Evolutionary conservation across 2,888 invertebrate genomes (phyloP).

Genomic region (Perizoma affinitatum): DNA sequence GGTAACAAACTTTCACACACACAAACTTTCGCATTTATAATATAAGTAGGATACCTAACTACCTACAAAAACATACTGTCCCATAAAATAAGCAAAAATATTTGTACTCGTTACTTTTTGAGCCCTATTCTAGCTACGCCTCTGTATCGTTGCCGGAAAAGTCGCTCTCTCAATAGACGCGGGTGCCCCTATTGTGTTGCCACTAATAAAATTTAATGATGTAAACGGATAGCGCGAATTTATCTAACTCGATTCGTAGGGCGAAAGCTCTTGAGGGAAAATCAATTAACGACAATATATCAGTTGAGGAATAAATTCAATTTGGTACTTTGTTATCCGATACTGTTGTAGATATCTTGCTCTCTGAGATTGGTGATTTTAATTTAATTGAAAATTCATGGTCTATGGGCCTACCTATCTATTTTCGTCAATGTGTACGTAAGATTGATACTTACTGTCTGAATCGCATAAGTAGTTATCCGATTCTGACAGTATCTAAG

Average conservation of each 20-base stretch:
- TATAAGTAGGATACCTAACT: too few relatives aligned
- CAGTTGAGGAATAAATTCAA: constrained; percentile 65
- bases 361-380: constrained; percentile 35
- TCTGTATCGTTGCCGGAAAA: constrained; percentile 58
- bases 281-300: constrained; percentile 75
- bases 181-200: constrained; percentile 73
- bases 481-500: too few relatives aligned
- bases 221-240: constrained; percentile 83
- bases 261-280: constrained; percentile 67
- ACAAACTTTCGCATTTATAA: too few relatives aligned
- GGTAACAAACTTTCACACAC: too few relatives aligned
- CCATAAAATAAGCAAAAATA: too few relatives aligned
- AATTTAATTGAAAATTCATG: constrained; percentile 13
- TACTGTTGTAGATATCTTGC: constrained; percentile 56
- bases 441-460: too few relatives aligned
- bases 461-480: too few relatives aligned
- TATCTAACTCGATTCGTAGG: constrained; percentile 70
- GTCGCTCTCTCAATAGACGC: constrained; percentile 68
- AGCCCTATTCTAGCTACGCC: constrained; percentile 6
- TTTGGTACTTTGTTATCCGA: constrained; percentile 55
- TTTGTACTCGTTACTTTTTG: too few relatives aligned
- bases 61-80: too few relatives aligned
- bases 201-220: constrained; percentile 84
- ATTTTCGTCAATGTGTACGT: too few relatives aligned
- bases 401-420: not conserved